Evolutionary conservation across 1,140 invertebrate genomes (phyloP).

Genomic region (Cephus cinctus): DNA sequence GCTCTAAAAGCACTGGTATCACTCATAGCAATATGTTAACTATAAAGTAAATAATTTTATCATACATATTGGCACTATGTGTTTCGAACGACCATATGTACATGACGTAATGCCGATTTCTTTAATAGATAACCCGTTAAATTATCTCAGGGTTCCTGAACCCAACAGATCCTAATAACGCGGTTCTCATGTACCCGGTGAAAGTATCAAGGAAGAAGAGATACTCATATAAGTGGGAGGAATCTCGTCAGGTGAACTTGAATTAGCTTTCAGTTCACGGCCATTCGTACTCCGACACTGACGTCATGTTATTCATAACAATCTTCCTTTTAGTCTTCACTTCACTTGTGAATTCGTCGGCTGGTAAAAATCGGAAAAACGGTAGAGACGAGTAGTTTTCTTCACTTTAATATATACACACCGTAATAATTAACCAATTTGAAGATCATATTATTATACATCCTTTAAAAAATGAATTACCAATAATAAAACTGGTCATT

Average conservation of each 20-base stretch:
- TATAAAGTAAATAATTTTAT: no score
- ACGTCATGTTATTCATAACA: no score
- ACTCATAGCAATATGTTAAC: no score
- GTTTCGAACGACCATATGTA: no score
- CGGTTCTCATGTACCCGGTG: not conserved
- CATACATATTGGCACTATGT: no score
- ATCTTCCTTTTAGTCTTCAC: not conserved
- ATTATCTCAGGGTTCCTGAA: no score
- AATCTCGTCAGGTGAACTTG: conserved; percentile 15
- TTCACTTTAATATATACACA: not conserved
- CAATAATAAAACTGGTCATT: not conserved
- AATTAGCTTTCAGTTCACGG: conserved; percentile 26
- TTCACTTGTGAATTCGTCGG: not conserved
- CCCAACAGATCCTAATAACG: no score
- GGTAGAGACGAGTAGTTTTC: not conserved
- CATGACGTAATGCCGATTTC: no score
- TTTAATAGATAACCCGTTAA: no score
- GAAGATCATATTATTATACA: not conserved
- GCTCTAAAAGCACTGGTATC: no score
- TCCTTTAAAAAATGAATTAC: not conserved
- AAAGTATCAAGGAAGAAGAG: conserved; percentile 6
- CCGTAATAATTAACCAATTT: not conserved
- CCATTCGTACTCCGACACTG: conserved; percentile 15
- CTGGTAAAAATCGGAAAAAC: not conserved
- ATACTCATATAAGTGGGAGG: conserved; percentile 5